A percentile compares a stretch with the other conserved stretches of the same genome.
These are phyloP conservation scores for Drosophila pegasa DNA, from an alignment of 2,888 invertebrate genomes.

Conservation along the genomic window DNA sequence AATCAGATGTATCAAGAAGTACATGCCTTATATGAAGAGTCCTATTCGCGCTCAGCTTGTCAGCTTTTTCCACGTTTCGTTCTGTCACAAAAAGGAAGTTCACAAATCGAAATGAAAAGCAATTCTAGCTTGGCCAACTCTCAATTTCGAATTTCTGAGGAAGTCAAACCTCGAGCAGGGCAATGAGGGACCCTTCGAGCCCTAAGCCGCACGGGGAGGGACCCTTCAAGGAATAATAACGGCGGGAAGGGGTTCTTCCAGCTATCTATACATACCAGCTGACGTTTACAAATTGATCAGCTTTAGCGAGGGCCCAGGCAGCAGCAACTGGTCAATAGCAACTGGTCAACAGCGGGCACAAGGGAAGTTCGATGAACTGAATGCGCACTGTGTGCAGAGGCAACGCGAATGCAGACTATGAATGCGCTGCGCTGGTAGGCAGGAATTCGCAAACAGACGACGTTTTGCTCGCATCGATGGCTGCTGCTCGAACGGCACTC, in stretches of 20 bases:
- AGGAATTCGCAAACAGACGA: background rate
- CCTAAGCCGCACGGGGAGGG: too few species aligned
- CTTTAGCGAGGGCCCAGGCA: background rate
- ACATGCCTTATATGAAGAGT: background rate
- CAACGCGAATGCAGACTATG: background rate
- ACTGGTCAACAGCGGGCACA: background rate
- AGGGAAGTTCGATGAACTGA: background rate
- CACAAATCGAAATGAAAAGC: background rate
- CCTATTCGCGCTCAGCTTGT: background rate
- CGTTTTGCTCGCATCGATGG: background rate
- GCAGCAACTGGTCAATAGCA: too few species aligned
- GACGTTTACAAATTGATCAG: slow-evolving; percentile 4
- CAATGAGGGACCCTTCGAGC: background rate
- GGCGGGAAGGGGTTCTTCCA: too few species aligned
- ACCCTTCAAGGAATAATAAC: too few species aligned
- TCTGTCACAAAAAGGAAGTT: background rate
- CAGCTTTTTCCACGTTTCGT: too few species aligned
- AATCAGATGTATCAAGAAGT: background rate
- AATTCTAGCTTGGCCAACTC: background rate
- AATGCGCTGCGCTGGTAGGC: background rate
- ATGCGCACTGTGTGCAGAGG: too few species aligned
- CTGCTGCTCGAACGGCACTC: background rate
- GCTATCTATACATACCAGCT: background rate
- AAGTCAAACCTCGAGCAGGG: background rate
- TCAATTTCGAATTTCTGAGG: background rate